Evolutionary conservation across 2,113 vertebrate genomes (phyloP).

Genomic region (Esox niger): DNA sequence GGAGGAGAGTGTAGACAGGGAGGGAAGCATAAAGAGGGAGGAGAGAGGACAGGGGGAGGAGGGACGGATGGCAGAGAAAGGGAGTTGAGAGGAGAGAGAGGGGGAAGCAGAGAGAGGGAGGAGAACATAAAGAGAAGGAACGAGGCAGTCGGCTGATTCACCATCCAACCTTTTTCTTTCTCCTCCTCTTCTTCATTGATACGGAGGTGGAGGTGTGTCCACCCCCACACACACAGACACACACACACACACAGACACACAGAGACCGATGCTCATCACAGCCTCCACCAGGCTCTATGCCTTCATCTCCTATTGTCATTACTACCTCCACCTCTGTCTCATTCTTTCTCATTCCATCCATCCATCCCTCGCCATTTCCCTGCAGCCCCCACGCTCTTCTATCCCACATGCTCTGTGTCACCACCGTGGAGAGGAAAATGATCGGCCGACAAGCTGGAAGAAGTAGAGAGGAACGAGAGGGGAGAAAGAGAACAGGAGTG

Average conservation of each 20-base stretch:
- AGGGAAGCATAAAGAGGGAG: background rate
- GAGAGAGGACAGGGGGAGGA: slow-evolving; percentile 15
- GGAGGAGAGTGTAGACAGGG: slow-evolving; percentile 28
- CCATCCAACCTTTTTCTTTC: slow-evolving; percentile 48
- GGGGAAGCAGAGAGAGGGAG: slow-evolving; percentile 17
- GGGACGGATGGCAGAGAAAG: slow-evolving; percentile 32
- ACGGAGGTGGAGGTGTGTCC: slow-evolving; percentile 45
- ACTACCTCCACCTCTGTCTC: slow-evolving; percentile 56
- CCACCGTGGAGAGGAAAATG: slow-evolving; percentile 36
- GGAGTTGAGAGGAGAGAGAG: slow-evolving; percentile 30
- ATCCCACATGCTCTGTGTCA: slow-evolving; percentile 54
- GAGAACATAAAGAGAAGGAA: slow-evolving; percentile 16
- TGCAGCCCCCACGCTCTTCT: slow-evolving; percentile 27
- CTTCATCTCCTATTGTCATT: slow-evolving; percentile 44
- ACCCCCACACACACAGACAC: slow-evolving; percentile 51
- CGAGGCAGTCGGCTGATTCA: slow-evolving; percentile 53
- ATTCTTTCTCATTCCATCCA: slow-evolving; percentile 6
- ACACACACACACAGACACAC: slow-evolving; percentile 29
- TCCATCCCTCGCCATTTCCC: slow-evolving; percentile 24
- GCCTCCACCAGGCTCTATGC: slow-evolving; percentile 54
- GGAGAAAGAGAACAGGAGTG: slow-evolving; percentile 19
- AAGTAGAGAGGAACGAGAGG: slow-evolving; percentile 31
- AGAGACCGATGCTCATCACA: background rate
- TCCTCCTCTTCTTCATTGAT: slow-evolving; percentile 22
- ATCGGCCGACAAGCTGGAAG: background rate